Evolutionary conservation across 2,797 vertebrate genomes (phyloP).

Genomic region (Limosa lapponica): DNA sequence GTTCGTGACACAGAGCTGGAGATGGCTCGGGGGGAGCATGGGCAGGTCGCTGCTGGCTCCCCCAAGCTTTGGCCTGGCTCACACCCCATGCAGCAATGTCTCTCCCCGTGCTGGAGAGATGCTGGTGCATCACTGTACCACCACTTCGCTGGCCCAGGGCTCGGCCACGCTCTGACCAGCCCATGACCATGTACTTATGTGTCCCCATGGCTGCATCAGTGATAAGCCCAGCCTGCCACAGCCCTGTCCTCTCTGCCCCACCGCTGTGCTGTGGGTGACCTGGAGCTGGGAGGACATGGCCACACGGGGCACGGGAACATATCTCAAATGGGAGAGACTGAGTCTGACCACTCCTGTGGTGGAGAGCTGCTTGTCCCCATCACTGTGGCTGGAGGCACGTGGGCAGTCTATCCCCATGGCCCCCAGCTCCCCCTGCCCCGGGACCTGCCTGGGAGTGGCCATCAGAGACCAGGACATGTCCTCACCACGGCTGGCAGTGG

Average conservation of each 20-base stretch:
- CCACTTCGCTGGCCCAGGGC: neutral
- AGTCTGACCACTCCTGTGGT: accelerated
- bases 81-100: neutral
- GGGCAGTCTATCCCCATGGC: neutral
- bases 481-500: accelerated
- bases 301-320: accelerated
- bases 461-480: neutral
- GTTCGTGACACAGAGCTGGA: neutral
- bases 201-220: neutral
- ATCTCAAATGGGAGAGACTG: neutral
- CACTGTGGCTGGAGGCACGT: accelerated
- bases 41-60: neutral
- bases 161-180: accelerated
- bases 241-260: neutral
- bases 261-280: accelerated
- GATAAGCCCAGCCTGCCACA: neutral
- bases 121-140: neutral
- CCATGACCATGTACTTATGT: accelerated
- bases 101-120: neutral
- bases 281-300: neutral
- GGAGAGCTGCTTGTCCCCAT: neutral
- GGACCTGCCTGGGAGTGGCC: neutral
- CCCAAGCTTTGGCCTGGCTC: neutral
- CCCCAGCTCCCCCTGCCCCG: neutral
- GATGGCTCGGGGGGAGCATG: neutral